phyloP scores from a whole-genome alignment of 2,113 vertebrate genomes.

The Anhinga rufa region DNA sequence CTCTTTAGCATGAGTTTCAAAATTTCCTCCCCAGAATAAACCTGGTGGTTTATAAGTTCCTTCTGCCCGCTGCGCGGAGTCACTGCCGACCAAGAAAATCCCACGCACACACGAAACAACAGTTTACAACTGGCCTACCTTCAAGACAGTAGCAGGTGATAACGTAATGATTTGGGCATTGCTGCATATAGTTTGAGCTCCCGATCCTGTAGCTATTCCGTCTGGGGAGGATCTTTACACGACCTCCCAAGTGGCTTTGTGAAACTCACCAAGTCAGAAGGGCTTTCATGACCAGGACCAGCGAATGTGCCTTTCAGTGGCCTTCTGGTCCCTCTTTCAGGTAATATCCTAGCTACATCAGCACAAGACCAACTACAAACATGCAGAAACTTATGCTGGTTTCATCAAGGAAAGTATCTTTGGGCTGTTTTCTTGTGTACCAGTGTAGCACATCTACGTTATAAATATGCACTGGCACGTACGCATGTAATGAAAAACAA shows the following conservation, averaged over 20 bases:
- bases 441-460: background rate
- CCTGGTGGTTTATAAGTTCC: background rate
- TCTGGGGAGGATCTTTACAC: background rate
- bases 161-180: background rate
- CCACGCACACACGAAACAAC: background rate
- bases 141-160: background rate
- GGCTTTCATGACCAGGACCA: background rate
- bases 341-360: background rate
- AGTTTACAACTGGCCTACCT: background rate
- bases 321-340: background rate
- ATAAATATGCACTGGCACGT: background rate
- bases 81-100: background rate
- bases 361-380: background rate
- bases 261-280: background rate
- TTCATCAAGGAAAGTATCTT: background rate
- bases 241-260: background rate
- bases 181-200: background rate
- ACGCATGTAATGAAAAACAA: background rate
- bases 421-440: background rate
- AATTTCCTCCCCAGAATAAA: background rate
- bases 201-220: background rate
- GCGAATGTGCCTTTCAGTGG: background rate
- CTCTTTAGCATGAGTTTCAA: background rate
- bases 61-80: background rate
- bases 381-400: background rate